Base-by-base conservation (phyloP, 2,113 vertebrate species). In the Phasianus colchicus region DNA sequence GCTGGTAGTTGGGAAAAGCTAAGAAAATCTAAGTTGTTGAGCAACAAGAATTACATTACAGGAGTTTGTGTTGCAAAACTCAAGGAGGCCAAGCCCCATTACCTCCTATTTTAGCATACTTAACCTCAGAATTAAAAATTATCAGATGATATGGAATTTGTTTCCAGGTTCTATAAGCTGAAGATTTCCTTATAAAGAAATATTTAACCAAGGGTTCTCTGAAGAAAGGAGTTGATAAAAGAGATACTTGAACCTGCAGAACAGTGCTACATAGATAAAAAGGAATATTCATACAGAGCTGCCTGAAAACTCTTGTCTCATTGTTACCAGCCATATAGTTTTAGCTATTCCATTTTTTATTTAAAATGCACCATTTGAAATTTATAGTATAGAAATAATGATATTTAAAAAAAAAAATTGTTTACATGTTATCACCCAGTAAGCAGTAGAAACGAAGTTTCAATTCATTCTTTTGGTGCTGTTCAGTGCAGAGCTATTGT, bases 201-300 rank as follows among this genome's bases (percentile, higher is more conserved):
- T 58, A 11, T 95, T 95, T 86, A 95, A 87, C 27, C 17, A 60
- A 86, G 67, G 17, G 47, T 57, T 73, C 70, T 71, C 30, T 71
- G 55, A 80, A 80, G 54, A 82, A 73, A 64, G 1, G 10, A 40
- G 85, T 50, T 89, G 50, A 25, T 92, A n/a, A 25, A 83, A 64
- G 34, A 63, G 13, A 13, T 77, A 73, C 42, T 83, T 80, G 25
- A 93, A 60, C 42, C 20, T 88, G 16, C 47, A 93, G 75, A 89
- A 61, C 22, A 86, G 29, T 20, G 57, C 34, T 83, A 4, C 52
- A 19, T 88, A 83, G 32, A 67, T 65, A 40, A 9, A 78, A 80
- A 43, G 21, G 2, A 55, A 25, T 81, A 21, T 43, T 96, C 38
- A 29, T 43, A 21, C 1, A 54, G 27, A 92, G 13, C 30, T 74